Base-by-base conservation (phyloP, 2,888 invertebrate species). In the Plagodis pulveraria region DNA sequence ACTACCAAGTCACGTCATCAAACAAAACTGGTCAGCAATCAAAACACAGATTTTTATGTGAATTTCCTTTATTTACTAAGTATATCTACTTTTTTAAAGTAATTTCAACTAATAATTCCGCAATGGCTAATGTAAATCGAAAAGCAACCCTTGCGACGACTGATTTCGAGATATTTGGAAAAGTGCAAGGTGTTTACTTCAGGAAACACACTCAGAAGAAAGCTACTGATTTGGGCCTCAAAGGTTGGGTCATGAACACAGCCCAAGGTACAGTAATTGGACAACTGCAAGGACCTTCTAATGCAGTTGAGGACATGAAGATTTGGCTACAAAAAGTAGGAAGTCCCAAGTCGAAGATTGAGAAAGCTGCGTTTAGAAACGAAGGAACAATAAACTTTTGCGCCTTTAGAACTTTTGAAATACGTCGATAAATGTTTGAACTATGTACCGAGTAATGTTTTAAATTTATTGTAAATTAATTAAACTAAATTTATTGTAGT, bases 161-260 rank as follows among this genome's bases (percentile, higher is more conserved):
- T 0, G 94, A 94, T 73, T 95, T 94, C 68, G 95, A 95, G 79
- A 91, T 95, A 6, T 94, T 87, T 67, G 95, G 95, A 0, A 92
- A 88, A 77, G 95, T 95, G 8, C 95, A 95, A 89, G 94, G 94
- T 69, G 93, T 92, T 56, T 90, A 78, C 66, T 92, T 92, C 55
- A 81, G 92, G 40, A 93, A 96, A 93, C 94, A 94, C 74, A 96
- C 96, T 0, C 94, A 95, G 75, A 90, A 89, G 66, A 94, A 94
- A 78, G 95, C 95, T 0, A 85, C 85, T 9, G 93, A 94, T 67
- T 84, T 96, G 11, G 94, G 94, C 0, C 73, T 96, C 6, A 94
- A 90, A 72, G 96, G 96, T 53, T 96, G 96, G 95, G 96, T 96
- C 66, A 95, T 94, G 95, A 96, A 96, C 74, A 96, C 96, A 0